Evolutionary conservation across 1,140 invertebrate species (phyloP), one percentile per base, ranked within the genome.

Genomic region (Microplitis demolitor): DNA sequence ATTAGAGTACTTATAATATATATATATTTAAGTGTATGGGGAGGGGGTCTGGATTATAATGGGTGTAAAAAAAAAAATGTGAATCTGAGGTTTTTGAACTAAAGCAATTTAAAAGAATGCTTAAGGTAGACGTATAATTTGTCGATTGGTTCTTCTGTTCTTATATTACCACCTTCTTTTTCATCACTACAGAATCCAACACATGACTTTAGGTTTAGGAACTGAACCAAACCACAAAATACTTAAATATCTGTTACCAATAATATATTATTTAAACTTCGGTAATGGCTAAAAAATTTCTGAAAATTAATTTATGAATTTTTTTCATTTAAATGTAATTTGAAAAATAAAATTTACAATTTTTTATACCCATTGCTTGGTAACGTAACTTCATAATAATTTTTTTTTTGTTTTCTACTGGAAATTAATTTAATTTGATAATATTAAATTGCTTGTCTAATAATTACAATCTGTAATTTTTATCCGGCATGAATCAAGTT

Each of bases 81-180:
- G 6, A 24, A 69, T 14, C 50, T 16, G 39, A 66, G 61, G 61
- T 64, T 66, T 54, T 71, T 56, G 45, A 64, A 56, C 69, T 51
- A 53, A 60, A 60, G 9, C 3, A 34, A 24, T 66, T 60, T 66
- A 5, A 13, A 66, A 60, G 51, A 66, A 72, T 58, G 50, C 33
- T 58, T 50, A 33, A 53, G 16, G 45, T 31, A 72, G 51, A 72
- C 69, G 58, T 66, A 58, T 72, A 66, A 72, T 72, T 72, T 66
- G n/a, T 37, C 34, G 63, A 66, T 58, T n/a, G 13, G 45, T 64
- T 66, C 6, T 34, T 34, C 8, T 72, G 35, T 4, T 66, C 51
- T 31, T 39, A 39, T 64, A 45, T 45, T 45, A 45, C 39, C 39
- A 45, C 39, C 5, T 11, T 45, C 11, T 45, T 45, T 45, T 45